Conservation (phyloP, 2,797 vertebrate genomes). For the Myripristis jacobus region DNA sequence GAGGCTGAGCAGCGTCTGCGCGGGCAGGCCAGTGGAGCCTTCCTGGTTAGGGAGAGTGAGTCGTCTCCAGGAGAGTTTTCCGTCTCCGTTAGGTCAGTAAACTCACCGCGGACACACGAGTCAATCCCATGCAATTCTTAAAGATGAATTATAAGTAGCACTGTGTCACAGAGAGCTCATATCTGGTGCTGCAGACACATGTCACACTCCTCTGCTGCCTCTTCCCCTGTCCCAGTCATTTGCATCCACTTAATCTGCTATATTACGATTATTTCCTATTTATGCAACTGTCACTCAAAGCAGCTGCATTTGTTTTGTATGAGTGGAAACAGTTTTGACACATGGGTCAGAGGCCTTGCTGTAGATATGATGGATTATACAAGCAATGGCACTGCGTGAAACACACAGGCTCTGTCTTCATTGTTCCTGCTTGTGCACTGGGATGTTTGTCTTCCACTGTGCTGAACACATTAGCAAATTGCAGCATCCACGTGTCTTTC, state of each 20-base stretch:
- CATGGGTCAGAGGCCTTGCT: not conserved
- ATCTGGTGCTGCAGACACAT: no score
- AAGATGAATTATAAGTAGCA: not conserved
- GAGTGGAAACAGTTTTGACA: not conserved
- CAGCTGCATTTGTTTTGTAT: not conserved
- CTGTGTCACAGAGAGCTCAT: not conserved
- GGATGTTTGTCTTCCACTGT: slow-evolving; percentile 40
- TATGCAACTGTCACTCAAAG: not conserved
- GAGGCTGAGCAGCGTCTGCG: slow-evolving; percentile 87
- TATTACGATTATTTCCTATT: not conserved
- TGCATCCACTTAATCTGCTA: not conserved
- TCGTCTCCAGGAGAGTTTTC: slow-evolving; percentile 94
- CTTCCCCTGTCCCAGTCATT: not conserved
- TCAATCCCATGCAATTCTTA: not conserved
- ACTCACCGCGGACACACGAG: slow-evolving; percentile 29
- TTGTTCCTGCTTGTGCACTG: slow-evolving; percentile 30
- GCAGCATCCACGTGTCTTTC: slow-evolving; percentile 45
- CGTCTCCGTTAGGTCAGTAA: slow-evolving; percentile 91
- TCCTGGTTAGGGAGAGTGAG: slow-evolving; percentile 92
- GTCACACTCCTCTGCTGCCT: not conserved
- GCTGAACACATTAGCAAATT: slow-evolving; percentile 43
- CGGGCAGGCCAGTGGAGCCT: slow-evolving; percentile 81
- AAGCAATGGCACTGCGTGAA: not conserved
- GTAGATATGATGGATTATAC: not conserved
- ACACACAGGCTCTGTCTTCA: slow-evolving; percentile 23